Evolutionary conservation across 2,113 vertebrate genomes (phyloP).

Genomic region (Callospermophilus lateralis): DNA sequence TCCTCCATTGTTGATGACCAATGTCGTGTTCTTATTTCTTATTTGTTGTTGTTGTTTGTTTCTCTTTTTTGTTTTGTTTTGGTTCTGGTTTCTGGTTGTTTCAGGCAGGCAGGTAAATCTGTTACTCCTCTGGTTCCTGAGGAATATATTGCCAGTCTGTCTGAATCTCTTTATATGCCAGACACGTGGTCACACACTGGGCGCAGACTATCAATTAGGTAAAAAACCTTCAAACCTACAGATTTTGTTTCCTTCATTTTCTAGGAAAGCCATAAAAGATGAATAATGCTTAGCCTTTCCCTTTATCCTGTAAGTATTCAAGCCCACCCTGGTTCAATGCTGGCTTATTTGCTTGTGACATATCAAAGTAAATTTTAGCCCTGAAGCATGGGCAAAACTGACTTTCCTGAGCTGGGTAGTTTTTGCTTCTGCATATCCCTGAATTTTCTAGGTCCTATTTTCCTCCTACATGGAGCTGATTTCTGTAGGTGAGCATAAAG

Average conservation of each 20-base stretch:
- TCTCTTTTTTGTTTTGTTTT: background rate
- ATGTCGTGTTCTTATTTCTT: background rate
- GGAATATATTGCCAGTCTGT: background rate
- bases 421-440: background rate
- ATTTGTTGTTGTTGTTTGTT: background rate
- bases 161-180: slow-evolving; percentile 46
- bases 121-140: slow-evolving; percentile 31
- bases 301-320: slow-evolving; percentile 3
- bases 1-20: background rate
- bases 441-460: slow-evolving; percentile 63
- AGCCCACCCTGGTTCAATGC: background rate
- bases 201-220: slow-evolving; percentile 57
- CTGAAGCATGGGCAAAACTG: background rate
- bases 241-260: slow-evolving; percentile 67
- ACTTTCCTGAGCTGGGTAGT: slow-evolving; percentile 23
- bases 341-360: slow-evolving; percentile 43
- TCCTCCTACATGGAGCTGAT: background rate
- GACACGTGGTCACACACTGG: background rate
- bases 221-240: slow-evolving; percentile 32
- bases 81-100: background rate
- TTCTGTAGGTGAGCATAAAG: slow-evolving; percentile 26
- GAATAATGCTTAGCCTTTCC: slow-evolving; percentile 4
- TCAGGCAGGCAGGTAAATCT: background rate
- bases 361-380: slow-evolving; percentile 54
- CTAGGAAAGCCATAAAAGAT: slow-evolving; percentile 39